These are phyloP conservation scores for Eilema griseolum DNA, from an alignment of 2,888 invertebrate genomes.

Conservation along the genomic window DNA sequence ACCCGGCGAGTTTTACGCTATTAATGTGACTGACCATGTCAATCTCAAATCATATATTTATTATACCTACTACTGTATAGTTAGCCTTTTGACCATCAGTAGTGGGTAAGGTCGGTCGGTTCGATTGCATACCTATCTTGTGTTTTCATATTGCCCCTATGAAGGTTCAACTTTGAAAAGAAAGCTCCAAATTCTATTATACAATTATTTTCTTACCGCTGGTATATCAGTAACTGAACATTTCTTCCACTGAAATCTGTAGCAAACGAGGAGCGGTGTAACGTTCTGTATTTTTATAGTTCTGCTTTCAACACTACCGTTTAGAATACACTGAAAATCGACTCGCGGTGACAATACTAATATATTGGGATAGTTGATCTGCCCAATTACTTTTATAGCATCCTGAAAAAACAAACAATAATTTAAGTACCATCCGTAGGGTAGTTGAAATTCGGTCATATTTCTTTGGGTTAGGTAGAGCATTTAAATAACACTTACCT, in stretches of 20 bases:
- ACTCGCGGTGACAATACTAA: slow-evolving; percentile 84
- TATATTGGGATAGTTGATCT: slow-evolving; percentile 90
- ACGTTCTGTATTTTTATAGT: slow-evolving; percentile 77
- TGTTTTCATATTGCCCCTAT: not conserved
- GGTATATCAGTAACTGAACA: slow-evolving; percentile 55
- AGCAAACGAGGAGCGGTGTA: slow-evolving; percentile 77
- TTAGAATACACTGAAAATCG: slow-evolving; percentile 88
- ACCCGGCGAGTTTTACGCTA: too few species aligned
- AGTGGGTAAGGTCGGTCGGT: not conserved
- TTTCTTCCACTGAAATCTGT: slow-evolving; percentile 76
- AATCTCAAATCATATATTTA: too few species aligned
- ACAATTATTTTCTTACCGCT: slow-evolving; percentile 52
- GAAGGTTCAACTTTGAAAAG: not conserved
- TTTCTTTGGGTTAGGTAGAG: too few species aligned
- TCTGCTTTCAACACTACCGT: slow-evolving; percentile 74
- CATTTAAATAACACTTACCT: slow-evolving; percentile 57
- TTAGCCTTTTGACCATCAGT: not conserved
- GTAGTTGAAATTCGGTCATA: too few species aligned
- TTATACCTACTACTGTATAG: too few species aligned
- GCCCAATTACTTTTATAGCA: slow-evolving; percentile 87
- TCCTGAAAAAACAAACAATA: slow-evolving; percentile 81
- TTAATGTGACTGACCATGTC: too few species aligned
- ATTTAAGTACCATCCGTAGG: too few species aligned
- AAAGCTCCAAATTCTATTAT: not conserved
- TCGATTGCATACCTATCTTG: not conserved